A percentile compares a stretch with the other conserved stretches of the same genome.
Evolutionary conservation across 53 echinoderm and acorn worm species (phyloP).

Genomic region (Stichopus horrens): DNA sequence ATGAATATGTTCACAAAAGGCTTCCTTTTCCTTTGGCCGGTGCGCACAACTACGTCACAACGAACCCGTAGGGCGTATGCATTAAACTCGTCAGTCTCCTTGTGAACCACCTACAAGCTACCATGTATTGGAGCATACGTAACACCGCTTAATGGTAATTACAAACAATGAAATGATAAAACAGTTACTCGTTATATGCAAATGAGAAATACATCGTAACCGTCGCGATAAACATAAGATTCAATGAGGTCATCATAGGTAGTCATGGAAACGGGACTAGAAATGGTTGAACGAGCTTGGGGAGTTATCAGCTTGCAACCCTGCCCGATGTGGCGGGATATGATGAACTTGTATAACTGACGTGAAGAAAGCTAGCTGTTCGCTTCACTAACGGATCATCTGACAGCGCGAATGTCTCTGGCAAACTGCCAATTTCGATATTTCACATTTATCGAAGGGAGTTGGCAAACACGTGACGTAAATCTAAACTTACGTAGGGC

Average conservation of each 20-base stretch:
- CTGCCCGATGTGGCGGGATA: background rate
- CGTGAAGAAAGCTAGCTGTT: background rate
- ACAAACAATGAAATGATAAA: background rate
- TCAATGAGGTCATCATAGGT: conserved; percentile 32
- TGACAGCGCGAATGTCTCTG: background rate
- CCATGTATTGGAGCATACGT: background rate
- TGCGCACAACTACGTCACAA: background rate
- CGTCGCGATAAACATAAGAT: background rate
- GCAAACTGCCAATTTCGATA: background rate
- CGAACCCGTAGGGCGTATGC: conserved; percentile 8
- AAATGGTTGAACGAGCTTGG: conserved; percentile 20
- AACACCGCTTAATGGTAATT: conserved; percentile 9
- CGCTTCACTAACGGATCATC: background rate
- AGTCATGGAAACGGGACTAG: conserved; percentile 19
- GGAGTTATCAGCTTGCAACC: conserved; percentile 10
- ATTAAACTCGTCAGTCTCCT: background rate
- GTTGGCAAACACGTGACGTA: background rate
- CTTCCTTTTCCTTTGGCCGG: conserved; percentile 33
- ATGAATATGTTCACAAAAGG: conserved; percentile 35
- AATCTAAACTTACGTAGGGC: background rate
- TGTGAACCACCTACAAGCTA: background rate
- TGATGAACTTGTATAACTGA: too few relatives aligned
- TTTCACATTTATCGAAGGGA: background rate
- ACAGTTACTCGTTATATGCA: conserved; percentile 1
- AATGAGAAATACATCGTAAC: background rate